Base-by-base conservation (phyloP, 2,113 vertebrate genomes). In the Amblyornis subalaris region DNA sequence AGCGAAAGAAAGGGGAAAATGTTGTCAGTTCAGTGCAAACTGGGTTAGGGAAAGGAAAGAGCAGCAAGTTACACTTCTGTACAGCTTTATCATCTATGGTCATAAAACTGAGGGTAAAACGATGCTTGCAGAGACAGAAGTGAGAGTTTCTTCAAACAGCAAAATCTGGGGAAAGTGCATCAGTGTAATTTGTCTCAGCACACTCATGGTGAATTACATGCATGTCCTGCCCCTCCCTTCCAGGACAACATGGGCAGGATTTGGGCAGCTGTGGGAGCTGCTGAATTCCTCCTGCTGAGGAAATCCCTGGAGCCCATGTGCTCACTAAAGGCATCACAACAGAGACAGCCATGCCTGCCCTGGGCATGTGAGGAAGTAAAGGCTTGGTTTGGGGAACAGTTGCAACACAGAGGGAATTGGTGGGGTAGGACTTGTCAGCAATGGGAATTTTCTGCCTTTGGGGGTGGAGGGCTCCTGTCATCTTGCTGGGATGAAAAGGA, bases 391-490 rank as follows among this genome's bases (percentile, higher is more conserved):
- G 60, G 73, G 51, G 64, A 84, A 15, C 21, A 51, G 57, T 8
- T 36, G 58, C 11, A 14, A 9, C 1, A 7, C 62, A 42, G 55
- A 54, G 38, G 19, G 47, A 54, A 33, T 26, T 1, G 0, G 35
- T 21, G 45, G 70, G 67, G n/a, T 21, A 67, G 62, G 36, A 58
- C 7, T 47, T 2, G 0, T 26, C 70, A 53, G 53, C 38, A 33
- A 29, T 18, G 36, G 79, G 42, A 76, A 84, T 42, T 40, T 69
- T 62, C 58, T 86, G 67, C 45, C 45, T 65, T 75, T 38, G 40
- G 18, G 50, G 33, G 7, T 58, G 17, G 51, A 83, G 53, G n/a
- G 21, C 26, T 90, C 45, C 44, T 58, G 38, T 40, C 25, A 2
- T 45, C 38, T 45, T 47, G 48, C 61, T 7, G 9, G 62, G 60